Percentiles rank a stretch among this genome's conserved stretches.
These are phyloP conservation scores for Erythrocercus mccallii DNA, from an alignment of 2,113 vertebrate species.

Conservation along the genomic window DNA sequence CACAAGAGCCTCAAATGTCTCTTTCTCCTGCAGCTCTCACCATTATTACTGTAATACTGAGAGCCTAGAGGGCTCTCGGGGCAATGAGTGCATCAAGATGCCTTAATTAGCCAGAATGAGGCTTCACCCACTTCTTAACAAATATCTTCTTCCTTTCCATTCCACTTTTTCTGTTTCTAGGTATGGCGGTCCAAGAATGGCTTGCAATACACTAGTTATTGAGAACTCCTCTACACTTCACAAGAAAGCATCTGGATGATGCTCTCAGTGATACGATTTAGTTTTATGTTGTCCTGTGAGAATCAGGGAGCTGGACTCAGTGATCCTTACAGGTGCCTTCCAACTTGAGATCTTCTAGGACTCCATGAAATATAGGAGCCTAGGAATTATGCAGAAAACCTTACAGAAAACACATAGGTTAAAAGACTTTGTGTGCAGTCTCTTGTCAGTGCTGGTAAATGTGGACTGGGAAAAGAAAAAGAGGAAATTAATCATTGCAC, in stretches of 20 bases:
- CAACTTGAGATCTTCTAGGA: not conserved
- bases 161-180: not conserved
- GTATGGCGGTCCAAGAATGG: not conserved
- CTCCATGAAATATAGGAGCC: not conserved
- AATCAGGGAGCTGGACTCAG: not conserved
- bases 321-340: not conserved
- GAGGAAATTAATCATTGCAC: not conserved
- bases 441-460: not conserved
- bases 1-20: not conserved
- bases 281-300: not conserved
- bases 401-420: not conserved
- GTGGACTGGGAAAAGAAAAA: not conserved
- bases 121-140: not conserved
- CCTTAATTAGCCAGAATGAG: not conserved
- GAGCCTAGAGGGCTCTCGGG: not conserved
- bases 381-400: not conserved
- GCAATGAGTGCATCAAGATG: not conserved
- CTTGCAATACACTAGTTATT: not conserved
- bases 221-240: not conserved
- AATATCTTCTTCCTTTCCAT: not conserved
- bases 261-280: not conserved
- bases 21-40: not conserved
- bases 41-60: not conserved
- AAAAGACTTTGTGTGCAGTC: not conserved
- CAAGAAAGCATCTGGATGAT: not conserved